These are phyloP conservation scores for Volucella inflata DNA, from an alignment of 2,888 invertebrate genomes.

Conservation along the genomic window DNA sequence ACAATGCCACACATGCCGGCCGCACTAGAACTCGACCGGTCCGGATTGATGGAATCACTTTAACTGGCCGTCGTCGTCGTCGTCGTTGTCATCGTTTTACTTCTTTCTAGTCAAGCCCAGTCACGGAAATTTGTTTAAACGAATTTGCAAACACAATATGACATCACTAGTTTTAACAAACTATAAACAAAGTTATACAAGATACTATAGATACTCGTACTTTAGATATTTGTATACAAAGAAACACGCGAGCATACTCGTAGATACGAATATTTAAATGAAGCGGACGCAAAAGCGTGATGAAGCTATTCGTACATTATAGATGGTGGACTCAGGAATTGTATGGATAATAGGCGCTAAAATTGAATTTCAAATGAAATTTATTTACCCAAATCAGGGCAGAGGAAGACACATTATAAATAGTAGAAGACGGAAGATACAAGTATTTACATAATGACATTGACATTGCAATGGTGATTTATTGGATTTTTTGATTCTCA, in stretches of 20 bases:
- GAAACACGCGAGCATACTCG: too few relatives aligned
- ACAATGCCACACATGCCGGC: slow-evolving; percentile 17
- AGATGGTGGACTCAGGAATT: slow-evolving; percentile 50
- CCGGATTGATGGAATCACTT: slow-evolving; percentile 28
- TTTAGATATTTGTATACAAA: too few relatives aligned
- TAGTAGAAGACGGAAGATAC: too few relatives aligned
- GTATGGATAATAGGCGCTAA: slow-evolving; percentile 58
- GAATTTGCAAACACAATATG: slow-evolving; percentile 68
- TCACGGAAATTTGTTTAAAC: slow-evolving; percentile 51
- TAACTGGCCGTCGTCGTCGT: slow-evolving; percentile 28
- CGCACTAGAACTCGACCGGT: slow-evolving; percentile 15
- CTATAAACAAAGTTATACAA: slow-evolving; percentile 33
- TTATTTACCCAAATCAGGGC: too few relatives aligned
- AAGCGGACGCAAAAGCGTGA: slow-evolving; percentile 1
- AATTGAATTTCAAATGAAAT: slow-evolving; percentile 66
- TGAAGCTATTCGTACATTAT: slow-evolving; percentile 13
- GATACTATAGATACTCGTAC: neutral
- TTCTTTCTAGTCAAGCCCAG: slow-evolving; percentile 17
- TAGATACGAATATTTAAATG: slow-evolving; percentile 19
- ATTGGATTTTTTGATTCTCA: too few relatives aligned
- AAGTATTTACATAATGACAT: too few relatives aligned
- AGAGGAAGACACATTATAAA: too few relatives aligned
- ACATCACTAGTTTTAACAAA: slow-evolving; percentile 65
- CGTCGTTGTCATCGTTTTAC: neutral
- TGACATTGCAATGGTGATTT: too few relatives aligned